Conservation (phyloP, 2,888 invertebrate genomes). For the Oxycera nigricornis region DNA sequence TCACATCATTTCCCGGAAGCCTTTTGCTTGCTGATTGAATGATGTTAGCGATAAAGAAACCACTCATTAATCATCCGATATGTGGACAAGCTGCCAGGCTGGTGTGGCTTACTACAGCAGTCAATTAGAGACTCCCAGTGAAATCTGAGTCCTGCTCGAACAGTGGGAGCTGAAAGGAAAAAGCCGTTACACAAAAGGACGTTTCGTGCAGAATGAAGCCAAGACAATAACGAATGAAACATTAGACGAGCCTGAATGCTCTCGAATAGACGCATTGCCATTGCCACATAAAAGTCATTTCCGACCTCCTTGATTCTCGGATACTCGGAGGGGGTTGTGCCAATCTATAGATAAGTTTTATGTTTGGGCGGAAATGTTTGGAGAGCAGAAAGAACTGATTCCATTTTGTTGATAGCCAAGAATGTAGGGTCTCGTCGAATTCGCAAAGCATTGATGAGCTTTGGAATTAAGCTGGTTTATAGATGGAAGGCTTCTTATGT, state of each 20-base stretch:
- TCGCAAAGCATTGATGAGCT: neutral
- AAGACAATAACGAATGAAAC: conserved; percentile 11
- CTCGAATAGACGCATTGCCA: neutral
- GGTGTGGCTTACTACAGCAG: conserved; percentile 17
- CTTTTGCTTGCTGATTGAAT: conserved; percentile 26
- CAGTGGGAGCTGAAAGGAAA: neutral
- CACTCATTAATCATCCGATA: conserved; percentile 34
- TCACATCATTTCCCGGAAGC: conserved; percentile 25
- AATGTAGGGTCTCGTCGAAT: neutral
- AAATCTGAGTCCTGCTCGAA: neutral
- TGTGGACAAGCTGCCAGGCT: conserved; percentile 29
- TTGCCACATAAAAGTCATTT: conserved; percentile 13
- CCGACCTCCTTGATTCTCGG: neutral
- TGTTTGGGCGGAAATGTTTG: conserved; percentile 26
- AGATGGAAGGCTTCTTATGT: too few relatives aligned
- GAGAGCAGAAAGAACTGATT: neutral
- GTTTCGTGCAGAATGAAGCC: conserved; percentile 14
- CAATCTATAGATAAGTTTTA: neutral
- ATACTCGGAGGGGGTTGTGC: neutral
- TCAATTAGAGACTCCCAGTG: conserved; percentile 33
- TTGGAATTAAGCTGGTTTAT: neutral
- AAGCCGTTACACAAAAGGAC: neutral
- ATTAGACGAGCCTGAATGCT: conserved; percentile 12
- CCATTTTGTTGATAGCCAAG: neutral
- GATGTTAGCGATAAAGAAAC: conserved; percentile 34